These are phyloP conservation scores for Phenganax stokvisi DNA, from an alignment of 92 coral and sea anemone genomes.

Conservation along the genomic window DNA sequence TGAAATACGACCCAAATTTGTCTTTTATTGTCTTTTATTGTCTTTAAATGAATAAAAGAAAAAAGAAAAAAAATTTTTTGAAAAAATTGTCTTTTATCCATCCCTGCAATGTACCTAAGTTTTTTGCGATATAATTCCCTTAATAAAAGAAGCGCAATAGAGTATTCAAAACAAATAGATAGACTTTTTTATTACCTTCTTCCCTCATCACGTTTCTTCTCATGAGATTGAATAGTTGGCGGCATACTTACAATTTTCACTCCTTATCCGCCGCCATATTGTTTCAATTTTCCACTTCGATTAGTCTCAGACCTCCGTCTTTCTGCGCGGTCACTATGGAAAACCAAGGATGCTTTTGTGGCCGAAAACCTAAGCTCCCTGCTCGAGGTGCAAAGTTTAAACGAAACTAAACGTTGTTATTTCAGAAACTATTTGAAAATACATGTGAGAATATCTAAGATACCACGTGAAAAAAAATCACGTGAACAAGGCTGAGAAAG, in stretches of 20 bases:
- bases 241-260: conserved; percentile 51
- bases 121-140: neutral
- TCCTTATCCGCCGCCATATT: neutral
- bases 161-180: neutral
- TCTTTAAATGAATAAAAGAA: no score
- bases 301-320: neutral
- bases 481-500: conserved; percentile 75
- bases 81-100: no score
- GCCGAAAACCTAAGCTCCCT: no score
- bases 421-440: no score
- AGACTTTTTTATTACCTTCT: conserved; percentile 22
- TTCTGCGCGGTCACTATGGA: neutral
- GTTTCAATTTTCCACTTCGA: neutral
- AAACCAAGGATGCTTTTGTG: no score
- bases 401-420: no score
- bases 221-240: conserved; percentile 74
- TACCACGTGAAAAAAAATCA: neutral
- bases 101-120: no score
- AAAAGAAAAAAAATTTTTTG: no score
- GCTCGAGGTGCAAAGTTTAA: no score
- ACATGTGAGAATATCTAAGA: no score
- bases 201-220: conserved; percentile 60
- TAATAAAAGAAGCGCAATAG: neutral
- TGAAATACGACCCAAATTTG: neutral
- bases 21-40: no score